These are phyloP conservation scores for Phenganax stokvisi DNA, from an alignment of 92 coral and sea anemone genomes.

Conservation along the genomic window DNA sequence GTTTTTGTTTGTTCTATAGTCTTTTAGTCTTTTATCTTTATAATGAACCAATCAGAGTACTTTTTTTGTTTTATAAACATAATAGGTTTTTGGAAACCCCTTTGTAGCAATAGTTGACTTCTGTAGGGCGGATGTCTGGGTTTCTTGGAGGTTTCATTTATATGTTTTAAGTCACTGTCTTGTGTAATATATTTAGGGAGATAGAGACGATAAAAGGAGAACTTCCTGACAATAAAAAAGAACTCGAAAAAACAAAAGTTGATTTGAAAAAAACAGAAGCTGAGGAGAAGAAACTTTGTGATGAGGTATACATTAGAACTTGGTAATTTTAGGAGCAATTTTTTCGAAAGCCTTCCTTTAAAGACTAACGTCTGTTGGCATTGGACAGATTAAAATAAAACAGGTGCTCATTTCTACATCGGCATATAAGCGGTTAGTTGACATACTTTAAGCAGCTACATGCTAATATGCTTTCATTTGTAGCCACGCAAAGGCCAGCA, in stretches of 20 bases:
- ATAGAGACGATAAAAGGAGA: conserved; percentile 70
- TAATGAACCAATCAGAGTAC: too few species aligned
- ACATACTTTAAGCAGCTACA: background rate
- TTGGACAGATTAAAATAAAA: background rate
- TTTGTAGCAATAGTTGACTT: too few species aligned
- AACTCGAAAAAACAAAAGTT: conserved; percentile 52
- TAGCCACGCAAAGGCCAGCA: background rate
- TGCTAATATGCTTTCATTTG: background rate
- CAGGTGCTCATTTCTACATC: background rate
- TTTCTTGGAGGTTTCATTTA: background rate
- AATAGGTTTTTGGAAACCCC: too few species aligned
- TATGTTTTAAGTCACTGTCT: too few species aligned
- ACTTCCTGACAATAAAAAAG: conserved; percentile 63
- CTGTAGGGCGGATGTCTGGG: too few species aligned
- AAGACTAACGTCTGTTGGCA: background rate
- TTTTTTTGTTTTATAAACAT: too few species aligned
- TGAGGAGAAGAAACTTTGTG: conserved; percentile 71
- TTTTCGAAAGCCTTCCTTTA: background rate
- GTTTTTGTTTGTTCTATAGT: too few species aligned
- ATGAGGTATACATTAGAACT: conserved; percentile 52
- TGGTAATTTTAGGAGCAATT: background rate
- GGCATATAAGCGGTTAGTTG: background rate
- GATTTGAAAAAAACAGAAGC: conserved; percentile 66
- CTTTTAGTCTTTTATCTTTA: too few species aligned
- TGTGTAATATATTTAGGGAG: conserved; percentile 50